These are phyloP conservation scores for Blastobasis adustella DNA, from an alignment of 2,888 invertebrate genomes.

Conservation along the genomic window DNA sequence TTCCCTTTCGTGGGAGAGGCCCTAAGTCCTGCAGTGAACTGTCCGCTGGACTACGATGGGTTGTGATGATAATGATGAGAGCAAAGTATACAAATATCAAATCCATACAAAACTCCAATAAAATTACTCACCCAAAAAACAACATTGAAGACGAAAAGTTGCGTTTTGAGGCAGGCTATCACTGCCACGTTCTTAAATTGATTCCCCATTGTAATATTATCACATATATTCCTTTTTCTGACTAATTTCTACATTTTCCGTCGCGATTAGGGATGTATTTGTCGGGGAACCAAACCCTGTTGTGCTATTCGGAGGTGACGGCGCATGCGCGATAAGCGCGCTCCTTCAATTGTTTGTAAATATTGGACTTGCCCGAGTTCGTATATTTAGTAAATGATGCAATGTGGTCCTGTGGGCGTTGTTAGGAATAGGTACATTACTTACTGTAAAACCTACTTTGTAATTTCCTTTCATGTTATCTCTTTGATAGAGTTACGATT, in stretches of 20 bases:
- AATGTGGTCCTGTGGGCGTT: too few species aligned
- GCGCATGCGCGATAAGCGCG: slow-evolving; percentile 54
- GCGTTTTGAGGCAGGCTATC: slow-evolving; percentile 84
- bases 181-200: slow-evolving; percentile 82
- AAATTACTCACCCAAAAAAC: slow-evolving; percentile 83
- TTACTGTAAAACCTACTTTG: too few species aligned
- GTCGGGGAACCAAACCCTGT: slow-evolving; percentile 1
- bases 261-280: slow-evolving; percentile 7
- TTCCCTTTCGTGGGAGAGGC: too few species aligned
- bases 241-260: not conserved
- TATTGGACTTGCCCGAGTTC: slow-evolving; percentile 13
- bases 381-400: slow-evolving; percentile 4
- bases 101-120: not conserved
- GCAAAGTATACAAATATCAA: too few species aligned
- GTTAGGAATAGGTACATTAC: too few species aligned
- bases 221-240: not conserved
- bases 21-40: too few species aligned
- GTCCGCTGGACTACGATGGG: too few species aligned
- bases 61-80: too few species aligned
- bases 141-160: slow-evolving; percentile 86
- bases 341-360: slow-evolving; percentile 40
- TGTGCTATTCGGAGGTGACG: not conserved
- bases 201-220: slow-evolving; percentile 74
- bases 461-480: too few species aligned
- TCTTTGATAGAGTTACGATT: too few species aligned